phyloP scores from a whole-genome alignment of 2,797 vertebrate genomes.

The Netta rufina region DNA sequence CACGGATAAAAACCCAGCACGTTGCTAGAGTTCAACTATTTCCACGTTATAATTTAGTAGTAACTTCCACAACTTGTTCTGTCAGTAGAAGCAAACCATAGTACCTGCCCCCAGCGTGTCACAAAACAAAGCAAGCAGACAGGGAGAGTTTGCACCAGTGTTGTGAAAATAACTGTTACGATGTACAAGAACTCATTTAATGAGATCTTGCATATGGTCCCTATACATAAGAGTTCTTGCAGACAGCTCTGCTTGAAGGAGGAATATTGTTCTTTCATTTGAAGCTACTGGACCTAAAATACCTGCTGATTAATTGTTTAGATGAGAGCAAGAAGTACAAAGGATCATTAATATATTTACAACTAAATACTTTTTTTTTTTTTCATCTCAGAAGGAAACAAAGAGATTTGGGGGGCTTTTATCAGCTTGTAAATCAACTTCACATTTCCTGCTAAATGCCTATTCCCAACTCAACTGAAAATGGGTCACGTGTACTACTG shows the following conservation, averaged over 20 bases:
- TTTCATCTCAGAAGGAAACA: not conserved
- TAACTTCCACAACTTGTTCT: not conserved
- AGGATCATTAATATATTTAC: not conserved
- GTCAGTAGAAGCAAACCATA: not conserved
- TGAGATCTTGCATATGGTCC: not conserved
- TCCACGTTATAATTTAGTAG: not conserved
- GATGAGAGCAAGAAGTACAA: not conserved
- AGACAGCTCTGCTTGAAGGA: not conserved
- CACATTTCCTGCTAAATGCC: not conserved
- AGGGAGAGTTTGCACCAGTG: not conserved
- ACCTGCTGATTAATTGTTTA: not conserved
- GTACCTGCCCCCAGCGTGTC: not conserved
- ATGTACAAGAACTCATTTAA: not conserved
- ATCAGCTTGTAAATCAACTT: not conserved
- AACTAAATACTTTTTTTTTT: rapidly evolving
- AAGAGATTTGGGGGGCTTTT: not conserved
- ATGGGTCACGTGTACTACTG: not conserved
- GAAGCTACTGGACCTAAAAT: not conserved
- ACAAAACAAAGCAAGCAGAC: not conserved
- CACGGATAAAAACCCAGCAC: rapidly evolving
- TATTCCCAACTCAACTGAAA: not conserved
- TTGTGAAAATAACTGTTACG: not conserved
- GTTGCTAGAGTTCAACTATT: not conserved
- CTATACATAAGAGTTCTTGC: not conserved
- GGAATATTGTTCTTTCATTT: not conserved